A percentile compares a stretch with the other conserved stretches of the same genome.
These are phyloP conservation scores for Poeciliopsis occidentalis DNA, from an alignment of 2,113 vertebrate species.

Conservation along the genomic window DNA sequence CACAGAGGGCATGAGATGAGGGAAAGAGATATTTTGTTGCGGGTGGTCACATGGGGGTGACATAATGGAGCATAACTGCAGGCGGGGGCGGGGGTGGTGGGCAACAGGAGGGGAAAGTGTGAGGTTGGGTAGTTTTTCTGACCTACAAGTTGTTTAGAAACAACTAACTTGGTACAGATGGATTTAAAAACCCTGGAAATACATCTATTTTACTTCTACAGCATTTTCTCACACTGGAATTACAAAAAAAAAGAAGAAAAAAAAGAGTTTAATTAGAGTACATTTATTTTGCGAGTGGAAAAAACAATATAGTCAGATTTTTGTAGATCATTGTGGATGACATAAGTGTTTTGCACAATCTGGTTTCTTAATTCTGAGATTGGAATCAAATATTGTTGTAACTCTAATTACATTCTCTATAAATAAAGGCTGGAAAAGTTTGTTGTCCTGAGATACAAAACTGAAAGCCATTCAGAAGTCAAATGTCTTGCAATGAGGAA, in stretches of 20 bases:
- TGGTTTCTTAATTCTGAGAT: no score
- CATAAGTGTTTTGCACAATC: no score
- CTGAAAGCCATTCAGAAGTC: neutral
- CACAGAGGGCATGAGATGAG: constrained; percentile 55
- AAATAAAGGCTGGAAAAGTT: no score
- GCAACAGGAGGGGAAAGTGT: constrained; percentile 73
- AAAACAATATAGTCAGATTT: no score
- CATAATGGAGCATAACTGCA: constrained; percentile 87
- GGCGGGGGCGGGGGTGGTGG: constrained; percentile 12
- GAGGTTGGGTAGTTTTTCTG: constrained; percentile 8
- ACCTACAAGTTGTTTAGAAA: constrained; percentile 76
- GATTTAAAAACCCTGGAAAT: neutral
- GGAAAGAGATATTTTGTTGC: constrained; percentile 87
- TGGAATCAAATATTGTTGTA: no score
- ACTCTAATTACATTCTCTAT: neutral
- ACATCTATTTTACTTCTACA: neutral
- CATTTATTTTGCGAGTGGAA: neutral
- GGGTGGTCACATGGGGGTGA: constrained; percentile 89
- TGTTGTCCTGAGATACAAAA: neutral
- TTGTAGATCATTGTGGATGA: no score
- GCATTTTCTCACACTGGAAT: neutral
- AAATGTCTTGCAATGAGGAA: neutral
- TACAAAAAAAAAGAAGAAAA: no score
- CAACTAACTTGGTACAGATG: constrained; percentile 61
- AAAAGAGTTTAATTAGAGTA: neutral